phyloP scores from a whole-genome alignment of 1,140 invertebrate species.

The Portunus trituberculatus region DNA sequence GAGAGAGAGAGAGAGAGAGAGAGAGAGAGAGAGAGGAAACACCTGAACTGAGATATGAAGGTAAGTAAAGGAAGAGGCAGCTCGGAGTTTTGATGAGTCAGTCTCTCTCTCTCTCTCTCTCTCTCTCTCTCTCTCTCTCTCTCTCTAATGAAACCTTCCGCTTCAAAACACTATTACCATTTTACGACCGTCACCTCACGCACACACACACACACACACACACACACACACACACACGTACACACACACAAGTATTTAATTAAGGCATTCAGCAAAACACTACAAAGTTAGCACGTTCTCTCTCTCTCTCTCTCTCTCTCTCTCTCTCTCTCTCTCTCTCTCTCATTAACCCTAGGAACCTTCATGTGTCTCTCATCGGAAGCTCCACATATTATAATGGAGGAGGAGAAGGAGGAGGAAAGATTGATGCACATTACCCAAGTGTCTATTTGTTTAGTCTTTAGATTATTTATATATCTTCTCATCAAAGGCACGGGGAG shows the following conservation, averaged over 20 bases:
- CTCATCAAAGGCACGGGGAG: no score
- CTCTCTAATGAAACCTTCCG: neutral
- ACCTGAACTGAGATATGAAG: neutral
- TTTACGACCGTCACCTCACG: neutral
- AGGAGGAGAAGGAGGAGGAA: neutral
- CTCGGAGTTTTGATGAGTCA: neutral
- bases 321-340: no score
- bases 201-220: neutral
- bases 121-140: constrained; percentile 37
- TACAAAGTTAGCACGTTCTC: no score
- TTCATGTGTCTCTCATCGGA: neutral
- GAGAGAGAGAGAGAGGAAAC: neutral
- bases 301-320: constrained; percentile 14
- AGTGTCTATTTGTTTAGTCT: no score
- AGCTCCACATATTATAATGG: neutral
- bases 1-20: no score
- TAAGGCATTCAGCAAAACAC: no score
- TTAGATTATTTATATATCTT: no score
- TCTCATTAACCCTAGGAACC: no score
- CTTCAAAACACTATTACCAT: neutral
- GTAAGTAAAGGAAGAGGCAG: neutral
- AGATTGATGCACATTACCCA: no score
- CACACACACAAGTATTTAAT: neutral
- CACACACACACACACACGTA: constrained; percentile 35
- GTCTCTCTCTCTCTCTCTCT: neutral